Evolutionary conservation across 2,888 invertebrate species (phyloP), one percentile per base, ranked within the genome.

Genomic region (Ormyrus rosae): DNA sequence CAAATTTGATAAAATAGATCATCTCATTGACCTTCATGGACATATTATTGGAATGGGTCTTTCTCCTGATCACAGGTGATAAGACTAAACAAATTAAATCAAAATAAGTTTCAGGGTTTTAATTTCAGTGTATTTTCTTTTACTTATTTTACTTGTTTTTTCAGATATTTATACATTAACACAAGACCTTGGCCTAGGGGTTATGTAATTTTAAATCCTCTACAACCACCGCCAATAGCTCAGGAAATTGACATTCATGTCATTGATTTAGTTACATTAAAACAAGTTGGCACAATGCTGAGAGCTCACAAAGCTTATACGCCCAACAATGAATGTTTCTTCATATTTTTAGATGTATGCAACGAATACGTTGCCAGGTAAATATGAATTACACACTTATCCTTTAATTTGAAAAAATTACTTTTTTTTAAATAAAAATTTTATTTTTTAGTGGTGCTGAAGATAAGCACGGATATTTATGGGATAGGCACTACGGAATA

Each of bases 241-340:
- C 95, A 96, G 91, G 96, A 96, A 92, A 96, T 96, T 72, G 96
- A 96, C 87, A 95, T 97, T 84, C 96, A 96, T 86, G 96, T 96
- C 0, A 96, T 96, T 85, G 96, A 97, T 91, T 91, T 97, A 83
- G 93, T 94, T 79, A 95, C 94, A 0, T 91, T 96, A 81, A 94
- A 94, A 87, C 93, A 94, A 88, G 95, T 96, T 5, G 96, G 96
- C 5, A 95, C 94, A 78, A 95, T 96, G 94, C 89, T 96, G 50
- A 92, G 95, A 80, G 93, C 96, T 0, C 96, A 96, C 89, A 95
- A 95, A 88, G 96, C 96, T 0, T 97, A 95, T 88, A 96, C 96
- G 3, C 94, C 96, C 0, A 96, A 96, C 87, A 95, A 95, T 77
- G 96, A 96, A 87, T 96, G 96, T 86, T 96, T 96, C 89, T 96